phyloP scores from a whole-genome alignment of 1,140 invertebrate genomes.

The Microplitis demolitor region DNA sequence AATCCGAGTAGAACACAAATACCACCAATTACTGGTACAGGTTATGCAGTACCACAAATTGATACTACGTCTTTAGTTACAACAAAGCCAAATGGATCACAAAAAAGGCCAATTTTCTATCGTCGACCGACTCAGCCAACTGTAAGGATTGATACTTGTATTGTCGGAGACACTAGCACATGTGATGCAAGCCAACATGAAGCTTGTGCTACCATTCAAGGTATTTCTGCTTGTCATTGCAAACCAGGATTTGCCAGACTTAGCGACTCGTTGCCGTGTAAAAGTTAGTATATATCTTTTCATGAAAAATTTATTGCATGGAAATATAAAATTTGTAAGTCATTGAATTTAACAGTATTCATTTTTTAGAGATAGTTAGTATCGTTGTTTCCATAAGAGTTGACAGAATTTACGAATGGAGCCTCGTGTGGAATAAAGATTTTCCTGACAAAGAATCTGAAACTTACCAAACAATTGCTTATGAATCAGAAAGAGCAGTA shows the following conservation, averaged over 20 bases:
- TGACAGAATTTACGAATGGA: slow-evolving; percentile 80
- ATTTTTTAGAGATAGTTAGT: slow-evolving; percentile 67
- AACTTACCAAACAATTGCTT: slow-evolving; percentile 80
- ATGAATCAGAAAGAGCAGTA: slow-evolving; percentile 83
- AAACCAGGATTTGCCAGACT: slow-evolving; percentile 81
- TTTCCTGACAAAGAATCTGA: slow-evolving; percentile 78
- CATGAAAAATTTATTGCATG: background rate
- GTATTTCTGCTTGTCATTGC: slow-evolving; percentile 91
- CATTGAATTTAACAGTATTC: background rate
- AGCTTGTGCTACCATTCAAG: slow-evolving; percentile 83
- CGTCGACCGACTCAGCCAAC: slow-evolving; percentile 68
- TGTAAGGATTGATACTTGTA: slow-evolving; percentile 89
- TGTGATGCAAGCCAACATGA: slow-evolving; percentile 88
- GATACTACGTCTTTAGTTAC: slow-evolving; percentile 34
- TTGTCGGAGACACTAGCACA: slow-evolving; percentile 90
- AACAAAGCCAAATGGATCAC: slow-evolving; percentile 36
- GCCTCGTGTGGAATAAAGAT: slow-evolving; percentile 76
- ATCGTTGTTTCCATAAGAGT: slow-evolving; percentile 80
- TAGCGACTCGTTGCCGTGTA: slow-evolving; percentile 78
- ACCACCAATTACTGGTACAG: slow-evolving; percentile 56
- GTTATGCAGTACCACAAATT: slow-evolving; percentile 54
- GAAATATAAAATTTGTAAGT: background rate
- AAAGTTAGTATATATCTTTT: slow-evolving; percentile 62
- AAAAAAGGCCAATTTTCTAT: slow-evolving; percentile 61
- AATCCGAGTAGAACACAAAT: slow-evolving; percentile 49